These are phyloP conservation scores for Acanthacorydalis orientalis DNA, from an alignment of 2,888 invertebrate species.

Conservation along the genomic window DNA sequence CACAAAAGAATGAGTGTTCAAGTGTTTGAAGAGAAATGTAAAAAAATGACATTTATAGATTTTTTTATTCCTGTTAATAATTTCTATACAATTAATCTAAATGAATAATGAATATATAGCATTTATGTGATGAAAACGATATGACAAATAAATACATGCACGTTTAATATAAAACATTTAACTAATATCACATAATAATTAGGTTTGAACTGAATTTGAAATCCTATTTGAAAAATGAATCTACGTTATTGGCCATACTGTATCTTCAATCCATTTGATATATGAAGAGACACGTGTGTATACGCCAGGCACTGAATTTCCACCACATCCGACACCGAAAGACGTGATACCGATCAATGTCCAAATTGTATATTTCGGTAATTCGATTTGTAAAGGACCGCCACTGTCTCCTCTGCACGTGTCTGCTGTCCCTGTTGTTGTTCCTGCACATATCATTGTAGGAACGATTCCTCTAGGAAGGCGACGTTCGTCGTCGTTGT, in stretches of 20 bases:
- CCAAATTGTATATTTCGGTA: slow-evolving; percentile 7
- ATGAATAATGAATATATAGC: too few species aligned
- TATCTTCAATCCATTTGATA: slow-evolving; percentile 24
- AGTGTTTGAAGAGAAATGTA: too few species aligned
- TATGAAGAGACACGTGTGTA: slow-evolving; percentile 22
- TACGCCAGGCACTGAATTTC: slow-evolving; percentile 19
- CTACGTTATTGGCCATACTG: slow-evolving; percentile 18
- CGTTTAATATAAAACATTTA: background rate
- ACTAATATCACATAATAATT: background rate
- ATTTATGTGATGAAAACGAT: background rate
- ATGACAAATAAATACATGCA: background rate
- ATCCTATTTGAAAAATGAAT: background rate
- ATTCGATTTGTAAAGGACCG: slow-evolving; percentile 28
- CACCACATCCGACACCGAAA: slow-evolving; percentile 21
- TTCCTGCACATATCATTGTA: slow-evolving; percentile 18
- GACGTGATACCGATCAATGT: slow-evolving; percentile 24
- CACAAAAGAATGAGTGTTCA: too few species aligned
- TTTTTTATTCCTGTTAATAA: too few species aligned
- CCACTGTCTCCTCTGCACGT: slow-evolving; percentile 34
- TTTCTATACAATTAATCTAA: too few species aligned
- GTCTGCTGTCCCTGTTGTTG: background rate
- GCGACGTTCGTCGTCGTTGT: slow-evolving; percentile 3
- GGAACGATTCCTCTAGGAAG: slow-evolving; percentile 13
- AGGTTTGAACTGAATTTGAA: background rate
- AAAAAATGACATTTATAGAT: too few species aligned